These are phyloP conservation scores for Nibea coibor DNA, from an alignment of 2,113 vertebrate species.

Conservation along the genomic window DNA sequence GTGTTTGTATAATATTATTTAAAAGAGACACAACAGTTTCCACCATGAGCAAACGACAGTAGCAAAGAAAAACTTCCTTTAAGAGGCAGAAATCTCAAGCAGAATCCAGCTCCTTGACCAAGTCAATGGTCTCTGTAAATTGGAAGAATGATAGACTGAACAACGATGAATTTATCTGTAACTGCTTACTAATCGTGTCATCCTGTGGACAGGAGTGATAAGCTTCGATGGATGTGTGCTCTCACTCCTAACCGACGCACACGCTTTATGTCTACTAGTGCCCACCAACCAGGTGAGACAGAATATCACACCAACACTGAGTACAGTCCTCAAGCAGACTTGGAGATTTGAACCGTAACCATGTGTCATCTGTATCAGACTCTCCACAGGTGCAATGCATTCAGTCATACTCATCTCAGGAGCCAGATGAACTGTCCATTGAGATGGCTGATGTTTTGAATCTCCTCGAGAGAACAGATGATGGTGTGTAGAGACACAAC, in stretches of 20 bases:
- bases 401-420: constrained; percentile 93
- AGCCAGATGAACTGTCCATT: constrained; percentile 94
- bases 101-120: no score
- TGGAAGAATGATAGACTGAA: neutral
- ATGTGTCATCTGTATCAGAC: constrained; percentile 77
- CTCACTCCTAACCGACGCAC: constrained; percentile 94
- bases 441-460: constrained; percentile 95
- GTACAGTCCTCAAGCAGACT: neutral
- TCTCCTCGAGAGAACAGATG: constrained; percentile 92
- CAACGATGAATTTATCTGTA: neutral
- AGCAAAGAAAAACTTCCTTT: no score
- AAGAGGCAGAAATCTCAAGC: no score
- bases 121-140: no score
- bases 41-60: no score
- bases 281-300: constrained; percentile 89
- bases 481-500: constrained; percentile 82
- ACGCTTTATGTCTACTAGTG: constrained; percentile 92
- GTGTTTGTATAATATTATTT: no score
- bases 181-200: constrained; percentile 8
- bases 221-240: constrained; percentile 95
- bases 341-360: neutral
- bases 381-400: constrained; percentile 97
- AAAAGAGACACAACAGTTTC: no score
- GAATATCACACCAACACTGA: constrained; percentile 72
- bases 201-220: constrained; percentile 89